phyloP scores from a whole-genome alignment of 2,113 vertebrate genomes.

The Planiliza haematocheilus region DNA sequence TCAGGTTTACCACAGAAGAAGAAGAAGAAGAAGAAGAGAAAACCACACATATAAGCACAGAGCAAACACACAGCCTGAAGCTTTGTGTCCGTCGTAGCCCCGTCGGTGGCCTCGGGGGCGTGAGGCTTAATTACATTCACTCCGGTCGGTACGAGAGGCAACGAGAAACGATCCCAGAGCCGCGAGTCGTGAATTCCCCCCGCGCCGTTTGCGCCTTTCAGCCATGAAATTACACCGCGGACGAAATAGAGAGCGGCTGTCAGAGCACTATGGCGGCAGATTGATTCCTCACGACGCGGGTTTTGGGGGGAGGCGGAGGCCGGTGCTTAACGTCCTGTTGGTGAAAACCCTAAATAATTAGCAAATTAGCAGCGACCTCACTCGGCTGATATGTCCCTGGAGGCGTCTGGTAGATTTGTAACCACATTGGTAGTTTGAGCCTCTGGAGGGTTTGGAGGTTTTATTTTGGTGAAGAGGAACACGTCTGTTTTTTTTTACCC shows the following conservation, averaged over 20 bases:
- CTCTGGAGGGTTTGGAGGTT: background rate
- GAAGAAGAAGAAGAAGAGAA: background rate
- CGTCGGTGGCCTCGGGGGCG: background rate
- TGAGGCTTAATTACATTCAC: constrained; percentile 60
- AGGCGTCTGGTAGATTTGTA: background rate
- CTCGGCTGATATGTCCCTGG: background rate
- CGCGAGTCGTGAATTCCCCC: constrained; percentile 34
- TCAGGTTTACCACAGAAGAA: constrained; percentile 25
- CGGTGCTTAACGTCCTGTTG: constrained; percentile 36
- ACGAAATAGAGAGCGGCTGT: constrained; percentile 53
- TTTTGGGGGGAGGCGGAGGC: background rate
- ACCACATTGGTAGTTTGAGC: background rate
- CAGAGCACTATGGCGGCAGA: constrained; percentile 6
- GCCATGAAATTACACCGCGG: constrained; percentile 77
- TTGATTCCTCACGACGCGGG: constrained; percentile 36
- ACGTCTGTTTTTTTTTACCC: too few species aligned
- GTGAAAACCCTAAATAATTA: constrained; percentile 55
- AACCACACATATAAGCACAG: constrained; percentile 12
- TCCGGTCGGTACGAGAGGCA: constrained; percentile 36
- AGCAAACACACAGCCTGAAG: constrained; percentile 10
- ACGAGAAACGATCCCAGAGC: constrained; percentile 53
- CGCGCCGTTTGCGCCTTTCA: constrained; percentile 59
- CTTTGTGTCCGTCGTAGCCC: background rate
- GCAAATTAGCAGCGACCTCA: constrained; percentile 48
- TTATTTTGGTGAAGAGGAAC: too few species aligned